Percentiles rank a stretch among this genome's conserved stretches.
phyloP scores from a whole-genome alignment of 2,113 vertebrate genomes.

The Tursiops truncatus region DNA sequence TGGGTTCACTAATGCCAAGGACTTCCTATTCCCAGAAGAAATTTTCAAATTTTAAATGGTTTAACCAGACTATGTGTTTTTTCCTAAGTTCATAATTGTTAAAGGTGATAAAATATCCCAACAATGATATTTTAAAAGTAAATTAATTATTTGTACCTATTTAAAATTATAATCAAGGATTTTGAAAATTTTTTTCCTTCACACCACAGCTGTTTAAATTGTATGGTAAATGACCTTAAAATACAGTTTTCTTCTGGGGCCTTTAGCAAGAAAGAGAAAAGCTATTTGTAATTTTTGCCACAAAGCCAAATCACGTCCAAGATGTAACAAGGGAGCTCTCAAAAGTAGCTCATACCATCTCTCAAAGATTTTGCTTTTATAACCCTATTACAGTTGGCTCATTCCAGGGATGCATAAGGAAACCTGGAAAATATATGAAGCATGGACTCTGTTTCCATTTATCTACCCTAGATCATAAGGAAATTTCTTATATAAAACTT shows the following conservation, averaged over 20 bases:
- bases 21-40: not conserved
- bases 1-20: not conserved
- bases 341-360: conserved; percentile 50
- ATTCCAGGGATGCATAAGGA: conserved; percentile 67
- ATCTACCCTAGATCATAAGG: conserved; percentile 74
- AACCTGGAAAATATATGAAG: conserved; percentile 74
- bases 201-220: conserved; percentile 60
- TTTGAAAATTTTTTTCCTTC: conserved; percentile 49
- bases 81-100: conserved; percentile 32
- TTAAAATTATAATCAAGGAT: conserved; percentile 60
- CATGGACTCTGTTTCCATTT: conserved; percentile 65
- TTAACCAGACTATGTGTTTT: not conserved
- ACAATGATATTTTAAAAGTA: conserved; percentile 45
- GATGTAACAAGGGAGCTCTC: conserved; percentile 55
- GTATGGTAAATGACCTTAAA: conserved; percentile 45
- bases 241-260: conserved; percentile 4
- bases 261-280: conserved; percentile 46
- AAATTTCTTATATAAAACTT: conserved; percentile 70
- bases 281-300: conserved; percentile 57
- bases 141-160: not conserved
- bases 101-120: conserved; percentile 30
- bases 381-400: conserved; percentile 64
- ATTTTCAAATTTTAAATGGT: not conserved
- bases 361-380: conserved; percentile 68
- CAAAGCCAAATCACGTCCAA: conserved; percentile 61